Conservation (phyloP, 1,140 invertebrate genomes). For the Diorhabda elongata region DNA sequence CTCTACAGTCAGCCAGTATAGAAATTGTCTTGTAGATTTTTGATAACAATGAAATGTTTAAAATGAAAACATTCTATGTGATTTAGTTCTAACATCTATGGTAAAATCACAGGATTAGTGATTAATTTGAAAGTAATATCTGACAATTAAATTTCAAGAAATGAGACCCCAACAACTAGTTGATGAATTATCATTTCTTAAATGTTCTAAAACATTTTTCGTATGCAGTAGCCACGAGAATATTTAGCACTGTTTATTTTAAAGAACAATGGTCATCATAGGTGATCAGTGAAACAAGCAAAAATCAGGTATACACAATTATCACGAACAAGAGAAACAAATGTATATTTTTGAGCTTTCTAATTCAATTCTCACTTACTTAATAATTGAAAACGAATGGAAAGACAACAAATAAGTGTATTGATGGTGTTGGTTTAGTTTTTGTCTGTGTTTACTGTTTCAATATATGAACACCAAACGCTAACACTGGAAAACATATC, state of each 20-base stretch:
- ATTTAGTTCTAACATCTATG: too few relatives aligned
- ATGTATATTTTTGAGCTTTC: conserved; percentile 17
- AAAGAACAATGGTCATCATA: conserved; percentile 18
- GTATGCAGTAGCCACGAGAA: background rate
- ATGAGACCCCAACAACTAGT: too few relatives aligned
- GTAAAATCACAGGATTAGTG: too few relatives aligned
- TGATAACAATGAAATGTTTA: too few relatives aligned
- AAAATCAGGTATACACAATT: conserved; percentile 23
- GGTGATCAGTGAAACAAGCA: conserved; percentile 23
- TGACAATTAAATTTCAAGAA: too few relatives aligned
- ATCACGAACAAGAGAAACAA: conserved; percentile 25
- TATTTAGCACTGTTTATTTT: background rate
- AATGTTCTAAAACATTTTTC: too few relatives aligned
- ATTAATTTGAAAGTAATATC: too few relatives aligned
- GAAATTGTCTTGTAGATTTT: too few relatives aligned
- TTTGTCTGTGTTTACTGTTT: conserved; percentile 11
- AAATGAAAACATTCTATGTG: too few relatives aligned
- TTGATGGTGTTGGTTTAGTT: conserved; percentile 5
- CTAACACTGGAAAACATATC: background rate
- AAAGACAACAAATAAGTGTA: conserved; percentile 6
- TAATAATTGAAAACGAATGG: conserved; percentile 6
- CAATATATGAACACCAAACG: conserved; percentile 1
- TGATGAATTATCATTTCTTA: too few relatives aligned
- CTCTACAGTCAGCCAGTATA: too few relatives aligned
- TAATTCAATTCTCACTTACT: conserved; percentile 25